Percentiles rank a stretch among this genome's conserved stretches.
Conservation (phyloP, 2,113 vertebrate species). For the Pitta sordida region DNA sequence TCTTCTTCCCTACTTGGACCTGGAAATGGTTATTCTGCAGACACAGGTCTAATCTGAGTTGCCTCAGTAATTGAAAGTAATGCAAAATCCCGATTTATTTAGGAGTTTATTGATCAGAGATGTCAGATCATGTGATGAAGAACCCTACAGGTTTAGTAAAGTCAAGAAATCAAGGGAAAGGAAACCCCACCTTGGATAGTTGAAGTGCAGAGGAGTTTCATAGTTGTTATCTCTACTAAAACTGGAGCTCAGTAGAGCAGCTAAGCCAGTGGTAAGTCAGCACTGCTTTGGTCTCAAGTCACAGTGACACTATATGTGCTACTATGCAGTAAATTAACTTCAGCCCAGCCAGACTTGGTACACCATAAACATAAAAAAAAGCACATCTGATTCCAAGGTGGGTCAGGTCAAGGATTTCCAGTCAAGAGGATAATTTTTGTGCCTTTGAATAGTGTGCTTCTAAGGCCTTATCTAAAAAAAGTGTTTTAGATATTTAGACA, state of each 20-base stretch:
- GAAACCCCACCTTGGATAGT: accelerated
- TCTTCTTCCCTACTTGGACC: background rate
- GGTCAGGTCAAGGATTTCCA: background rate
- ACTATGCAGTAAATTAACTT: background rate
- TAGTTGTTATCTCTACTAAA: background rate
- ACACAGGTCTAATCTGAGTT: background rate
- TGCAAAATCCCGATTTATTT: background rate
- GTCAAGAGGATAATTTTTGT: background rate
- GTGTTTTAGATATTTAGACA: too few species aligned
- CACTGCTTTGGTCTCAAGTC: background rate
- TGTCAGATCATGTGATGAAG: background rate
- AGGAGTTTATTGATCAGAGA: background rate
- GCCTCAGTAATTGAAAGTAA: background rate
- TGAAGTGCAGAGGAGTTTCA: background rate
- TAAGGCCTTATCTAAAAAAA: background rate
- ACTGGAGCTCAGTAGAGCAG: background rate
- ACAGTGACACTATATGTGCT: background rate
- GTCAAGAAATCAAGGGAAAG: background rate
- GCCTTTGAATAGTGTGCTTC: background rate
- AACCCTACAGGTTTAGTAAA: background rate
- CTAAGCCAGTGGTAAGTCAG: background rate
- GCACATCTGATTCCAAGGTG: background rate
- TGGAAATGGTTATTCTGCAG: background rate
- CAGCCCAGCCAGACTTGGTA: background rate
- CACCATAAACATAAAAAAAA: background rate